A percentile compares a stretch with the other conserved stretches of the same genome.
Evolutionary conservation across 2,113 vertebrate genomes (phyloP).

Genomic region (Ranitomeya imitator): DNA sequence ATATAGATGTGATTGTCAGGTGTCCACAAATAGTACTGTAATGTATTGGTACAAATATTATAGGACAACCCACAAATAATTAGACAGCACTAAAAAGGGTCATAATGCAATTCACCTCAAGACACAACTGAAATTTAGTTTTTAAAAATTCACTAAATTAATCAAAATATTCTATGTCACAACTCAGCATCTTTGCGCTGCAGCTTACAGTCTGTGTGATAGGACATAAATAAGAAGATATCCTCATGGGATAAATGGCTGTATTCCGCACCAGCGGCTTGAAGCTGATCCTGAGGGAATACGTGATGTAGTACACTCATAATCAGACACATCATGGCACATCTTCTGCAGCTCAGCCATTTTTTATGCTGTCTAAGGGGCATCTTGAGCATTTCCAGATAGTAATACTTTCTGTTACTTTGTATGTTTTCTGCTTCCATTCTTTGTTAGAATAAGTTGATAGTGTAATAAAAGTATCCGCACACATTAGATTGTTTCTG

Average conservation of each 20-base stretch:
- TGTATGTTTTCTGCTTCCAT: not conserved
- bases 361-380: not conserved
- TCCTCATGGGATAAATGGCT: constrained; percentile 21
- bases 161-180: not conserved
- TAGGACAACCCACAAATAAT: too few relatives aligned
- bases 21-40: too few relatives aligned
- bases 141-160: not conserved
- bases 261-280: constrained; percentile 8
- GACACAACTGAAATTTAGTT: not conserved
- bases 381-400: not conserved
- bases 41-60: too few relatives aligned
- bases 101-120: not conserved
- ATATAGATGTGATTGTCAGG: too few relatives aligned
- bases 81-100: not conserved
- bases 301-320: not conserved
- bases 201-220: constrained; percentile 10
- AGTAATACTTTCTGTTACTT: not conserved
- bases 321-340: constrained; percentile 1
- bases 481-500: too few relatives aligned
- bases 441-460: not conserved
- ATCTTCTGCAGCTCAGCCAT: not conserved
- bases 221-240: constrained; percentile 14
- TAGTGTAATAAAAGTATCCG: not conserved
- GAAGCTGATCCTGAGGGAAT: constrained; percentile 6
- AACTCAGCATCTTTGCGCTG: not conserved